phyloP scores from a whole-genome alignment of 2,113 vertebrate species.

The Herpailurus yagouaroundi region DNA sequence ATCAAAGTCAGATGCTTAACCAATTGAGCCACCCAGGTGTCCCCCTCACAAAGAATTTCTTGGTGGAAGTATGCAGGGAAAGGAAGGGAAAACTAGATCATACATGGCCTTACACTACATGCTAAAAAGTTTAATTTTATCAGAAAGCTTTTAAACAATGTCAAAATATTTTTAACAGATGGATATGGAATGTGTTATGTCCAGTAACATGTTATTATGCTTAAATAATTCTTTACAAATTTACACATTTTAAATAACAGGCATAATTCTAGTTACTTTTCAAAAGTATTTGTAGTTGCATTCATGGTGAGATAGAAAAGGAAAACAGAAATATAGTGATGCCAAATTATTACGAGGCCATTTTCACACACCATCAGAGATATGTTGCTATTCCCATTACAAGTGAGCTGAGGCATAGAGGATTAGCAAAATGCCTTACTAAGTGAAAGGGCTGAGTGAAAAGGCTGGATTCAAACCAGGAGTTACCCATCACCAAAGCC shows the following conservation, averaged over 20 bases:
- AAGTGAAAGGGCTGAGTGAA: neutral
- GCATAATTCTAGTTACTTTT: neutral
- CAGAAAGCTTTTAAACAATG: neutral
- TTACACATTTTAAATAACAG: slow-evolving; percentile 16
- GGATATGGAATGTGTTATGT: neutral
- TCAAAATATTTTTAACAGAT: slow-evolving; percentile 23
- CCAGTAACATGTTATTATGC: neutral
- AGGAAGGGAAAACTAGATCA: neutral
- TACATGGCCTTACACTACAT: neutral
- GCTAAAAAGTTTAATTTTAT: neutral
- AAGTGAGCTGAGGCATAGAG: neutral
- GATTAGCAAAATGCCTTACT: neutral
- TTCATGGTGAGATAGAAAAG: neutral
- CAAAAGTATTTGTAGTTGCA: neutral
- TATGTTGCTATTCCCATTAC: neutral
- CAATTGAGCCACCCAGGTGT: too few species aligned
- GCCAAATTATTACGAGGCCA: neutral
- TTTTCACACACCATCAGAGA: neutral
- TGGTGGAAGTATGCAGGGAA: neutral
- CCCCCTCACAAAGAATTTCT: neutral
- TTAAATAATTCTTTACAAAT: slow-evolving; percentile 3
- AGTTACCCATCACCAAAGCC: neutral
- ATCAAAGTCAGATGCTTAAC: too few species aligned
- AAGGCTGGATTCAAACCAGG: neutral
- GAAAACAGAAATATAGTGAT: neutral